These are phyloP conservation scores for Corydoras maculifer DNA, from an alignment of 2,113 vertebrate genomes.

Conservation along the genomic window DNA sequence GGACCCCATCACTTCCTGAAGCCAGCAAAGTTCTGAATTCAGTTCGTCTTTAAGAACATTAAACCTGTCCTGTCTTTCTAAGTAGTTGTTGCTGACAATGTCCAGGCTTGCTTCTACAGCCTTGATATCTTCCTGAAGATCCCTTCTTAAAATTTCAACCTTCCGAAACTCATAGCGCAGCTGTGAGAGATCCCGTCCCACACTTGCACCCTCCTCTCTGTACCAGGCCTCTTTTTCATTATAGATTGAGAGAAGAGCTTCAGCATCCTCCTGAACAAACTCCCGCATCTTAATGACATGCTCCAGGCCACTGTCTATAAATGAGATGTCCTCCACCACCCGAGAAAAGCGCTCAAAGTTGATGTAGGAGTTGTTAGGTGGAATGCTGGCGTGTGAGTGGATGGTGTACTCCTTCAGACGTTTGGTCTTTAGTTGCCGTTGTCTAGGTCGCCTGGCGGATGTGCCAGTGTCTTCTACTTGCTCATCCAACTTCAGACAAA, in stretches of 20 bases:
- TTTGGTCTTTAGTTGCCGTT: conserved; percentile 75
- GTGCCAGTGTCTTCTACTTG: conserved; percentile 56
- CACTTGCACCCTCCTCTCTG: conserved; percentile 70
- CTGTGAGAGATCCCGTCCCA: conserved; percentile 75
- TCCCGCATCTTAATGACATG: conserved; percentile 56
- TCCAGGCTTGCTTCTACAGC: conserved; percentile 56
- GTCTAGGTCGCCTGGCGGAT: conserved; percentile 61
- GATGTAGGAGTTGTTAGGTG: conserved; percentile 80
- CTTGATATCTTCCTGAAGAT: conserved; percentile 69
- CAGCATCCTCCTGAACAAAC: conserved; percentile 75
- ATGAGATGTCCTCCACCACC: conserved; percentile 70
- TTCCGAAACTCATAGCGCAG: conserved; percentile 75
- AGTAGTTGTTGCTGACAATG: conserved; percentile 56
- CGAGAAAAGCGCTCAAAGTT: conserved; percentile 79
- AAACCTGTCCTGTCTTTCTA: conserved; percentile 67
- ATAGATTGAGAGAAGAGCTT: conserved; percentile 77
- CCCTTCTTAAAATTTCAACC: conserved; percentile 67
- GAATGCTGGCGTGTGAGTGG: conserved; percentile 79
- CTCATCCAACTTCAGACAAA: conserved; percentile 70
- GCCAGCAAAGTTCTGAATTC: conserved; percentile 71
- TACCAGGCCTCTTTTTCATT: conserved; percentile 82
- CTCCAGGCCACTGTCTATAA: conserved; percentile 55
- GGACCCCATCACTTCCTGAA: conserved; percentile 70
- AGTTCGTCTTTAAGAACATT: conserved; percentile 72
- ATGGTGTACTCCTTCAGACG: conserved; percentile 81